phyloP scores from a whole-genome alignment of 2,797 vertebrate genomes.

The Alcedo atthis region DNA sequence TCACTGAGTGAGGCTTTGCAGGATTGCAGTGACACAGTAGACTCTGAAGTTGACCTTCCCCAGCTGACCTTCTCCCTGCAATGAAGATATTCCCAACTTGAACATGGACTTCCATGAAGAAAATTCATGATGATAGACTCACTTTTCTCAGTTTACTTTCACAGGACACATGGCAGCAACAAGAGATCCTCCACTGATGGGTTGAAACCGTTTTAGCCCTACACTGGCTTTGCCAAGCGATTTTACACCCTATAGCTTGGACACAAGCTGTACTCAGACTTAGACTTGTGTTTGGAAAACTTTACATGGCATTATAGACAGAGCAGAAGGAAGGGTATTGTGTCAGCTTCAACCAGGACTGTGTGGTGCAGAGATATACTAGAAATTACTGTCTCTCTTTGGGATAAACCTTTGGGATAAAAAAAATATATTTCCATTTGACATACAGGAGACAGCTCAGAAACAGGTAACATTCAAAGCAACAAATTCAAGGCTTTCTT shows the following conservation, averaged over 20 bases:
- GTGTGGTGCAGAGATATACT: background rate
- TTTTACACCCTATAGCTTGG: background rate
- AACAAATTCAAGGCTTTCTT: background rate
- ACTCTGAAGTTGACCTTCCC: rapidly evolving
- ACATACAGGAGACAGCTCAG: background rate
- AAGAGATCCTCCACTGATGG: background rate
- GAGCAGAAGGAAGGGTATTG: background rate
- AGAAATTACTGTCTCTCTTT: background rate
- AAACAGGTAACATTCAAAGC: background rate
- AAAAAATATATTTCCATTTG: background rate
- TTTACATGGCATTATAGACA: background rate
- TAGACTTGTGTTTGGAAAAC: background rate
- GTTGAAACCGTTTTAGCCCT: background rate
- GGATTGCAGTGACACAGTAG: background rate
- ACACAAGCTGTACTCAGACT: background rate
- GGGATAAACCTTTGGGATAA: background rate
- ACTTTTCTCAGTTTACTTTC: background rate
- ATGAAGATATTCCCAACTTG: background rate
- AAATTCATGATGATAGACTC: background rate
- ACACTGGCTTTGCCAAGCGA: background rate
- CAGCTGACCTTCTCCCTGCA: background rate
- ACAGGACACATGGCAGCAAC: background rate
- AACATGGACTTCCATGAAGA: background rate
- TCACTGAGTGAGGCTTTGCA: conserved; percentile 17
- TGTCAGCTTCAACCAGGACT: background rate